phyloP scores from a whole-genome alignment of 2,113 vertebrate genomes.

The Leuciscus idus region DNA sequence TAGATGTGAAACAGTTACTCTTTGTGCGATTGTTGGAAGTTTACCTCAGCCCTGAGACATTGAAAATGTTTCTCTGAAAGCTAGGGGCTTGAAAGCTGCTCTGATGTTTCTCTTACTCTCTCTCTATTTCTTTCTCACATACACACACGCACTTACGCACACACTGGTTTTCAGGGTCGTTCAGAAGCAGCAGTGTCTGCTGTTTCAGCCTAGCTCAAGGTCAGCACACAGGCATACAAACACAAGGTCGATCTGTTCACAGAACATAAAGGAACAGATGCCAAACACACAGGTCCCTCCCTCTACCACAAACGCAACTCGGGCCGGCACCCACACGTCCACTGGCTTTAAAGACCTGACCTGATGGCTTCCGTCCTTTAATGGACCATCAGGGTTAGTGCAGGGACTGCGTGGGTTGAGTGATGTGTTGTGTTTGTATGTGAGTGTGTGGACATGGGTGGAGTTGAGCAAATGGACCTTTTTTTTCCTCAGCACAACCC shows the following conservation, averaged over 20 bases:
- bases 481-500: constrained; percentile 12
- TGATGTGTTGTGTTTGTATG: constrained; percentile 23
- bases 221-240: constrained; percentile 72
- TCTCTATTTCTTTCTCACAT: constrained; percentile 9
- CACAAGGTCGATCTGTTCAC: constrained; percentile 77
- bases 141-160: constrained; percentile 46
- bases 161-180: constrained; percentile 55
- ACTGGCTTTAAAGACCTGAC: constrained; percentile 49
- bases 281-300: constrained; percentile 46
- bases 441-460: neutral
- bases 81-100: constrained; percentile 33
- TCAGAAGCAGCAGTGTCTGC: constrained; percentile 60
- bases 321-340: constrained; percentile 22
- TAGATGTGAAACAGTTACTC: neutral
- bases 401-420: neutral
- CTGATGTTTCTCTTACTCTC: constrained; percentile 45
- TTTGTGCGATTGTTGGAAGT: constrained; percentile 21
- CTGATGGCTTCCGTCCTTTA: constrained; percentile 40
- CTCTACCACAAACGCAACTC: constrained; percentile 34
- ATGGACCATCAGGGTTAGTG: constrained; percentile 35
- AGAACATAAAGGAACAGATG: constrained; percentile 64
- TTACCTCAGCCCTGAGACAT: constrained; percentile 19
- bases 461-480: constrained; percentile 32
- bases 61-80: constrained; percentile 43
- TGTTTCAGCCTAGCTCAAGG: constrained; percentile 74